A percentile compares a stretch with the other conserved stretches of the same genome.
Evolutionary conservation across 2,797 vertebrate genomes (phyloP).

Genomic region (Thripadectes ignobilis): DNA sequence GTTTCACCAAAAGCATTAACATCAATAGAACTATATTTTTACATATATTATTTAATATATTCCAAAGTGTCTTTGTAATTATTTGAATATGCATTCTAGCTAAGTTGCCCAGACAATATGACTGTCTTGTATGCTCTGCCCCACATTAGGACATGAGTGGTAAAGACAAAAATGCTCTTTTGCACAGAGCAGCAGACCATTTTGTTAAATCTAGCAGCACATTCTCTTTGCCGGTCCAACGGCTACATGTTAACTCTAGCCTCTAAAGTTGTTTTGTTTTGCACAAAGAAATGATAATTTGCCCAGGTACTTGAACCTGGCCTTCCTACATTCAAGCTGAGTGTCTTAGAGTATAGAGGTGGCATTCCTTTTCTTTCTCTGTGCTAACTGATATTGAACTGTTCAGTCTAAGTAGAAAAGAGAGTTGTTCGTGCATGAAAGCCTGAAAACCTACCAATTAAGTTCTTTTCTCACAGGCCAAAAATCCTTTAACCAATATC

Average conservation of each 20-base stretch:
- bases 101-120: neutral
- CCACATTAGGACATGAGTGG: neutral
- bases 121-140: neutral
- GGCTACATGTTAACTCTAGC: neutral
- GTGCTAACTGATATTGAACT: neutral
- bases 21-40: neutral
- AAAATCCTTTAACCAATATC: neutral
- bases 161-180: neutral
- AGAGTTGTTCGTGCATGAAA: neutral
- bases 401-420: neutral
- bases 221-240: neutral
- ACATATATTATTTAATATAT: neutral
- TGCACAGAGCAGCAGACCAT: rapidly evolving
- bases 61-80: neutral
- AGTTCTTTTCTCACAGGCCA: neutral
- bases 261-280: neutral
- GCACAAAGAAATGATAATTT: neutral
- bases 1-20: neutral
- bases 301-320: neutral
- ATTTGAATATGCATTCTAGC: neutral
- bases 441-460: neutral
- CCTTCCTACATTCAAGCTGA: neutral
- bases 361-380: neutral
- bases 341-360: neutral
- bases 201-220: neutral